Evolutionary conservation across 1,140 invertebrate species (phyloP).

Genomic region (Ooceraea biroi): DNA sequence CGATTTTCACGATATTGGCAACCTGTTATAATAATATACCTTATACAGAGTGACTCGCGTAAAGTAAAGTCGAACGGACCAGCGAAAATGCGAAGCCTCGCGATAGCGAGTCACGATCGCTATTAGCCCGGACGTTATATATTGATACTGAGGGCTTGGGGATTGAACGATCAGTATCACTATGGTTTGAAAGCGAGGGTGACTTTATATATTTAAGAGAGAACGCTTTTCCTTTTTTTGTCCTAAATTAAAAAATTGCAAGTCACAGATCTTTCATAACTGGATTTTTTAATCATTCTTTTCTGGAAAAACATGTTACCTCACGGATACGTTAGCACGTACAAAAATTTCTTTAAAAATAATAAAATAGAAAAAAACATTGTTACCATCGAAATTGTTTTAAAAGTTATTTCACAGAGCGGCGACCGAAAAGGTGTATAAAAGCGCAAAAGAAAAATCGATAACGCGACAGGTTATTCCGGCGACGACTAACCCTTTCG

Average conservation of each 20-base stretch:
- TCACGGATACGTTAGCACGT: neutral
- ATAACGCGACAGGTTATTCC: conserved; percentile 38
- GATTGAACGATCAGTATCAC: conserved; percentile 37
- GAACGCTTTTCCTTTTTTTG: conserved; percentile 2
- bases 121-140: conserved; percentile 43
- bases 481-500: conserved; percentile 41
- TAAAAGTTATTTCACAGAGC: neutral
- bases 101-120: conserved; percentile 41
- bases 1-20: conserved; percentile 70
- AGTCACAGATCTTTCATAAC: neutral
- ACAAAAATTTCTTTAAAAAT: neutral
- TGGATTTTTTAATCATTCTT: neutral
- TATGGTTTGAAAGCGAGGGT: conserved; percentile 24
- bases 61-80: conserved; percentile 20
- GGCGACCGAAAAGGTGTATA: neutral
- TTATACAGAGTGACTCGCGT: conserved; percentile 42
- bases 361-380: neutral
- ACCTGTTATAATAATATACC: conserved; percentile 75
- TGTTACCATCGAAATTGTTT: neutral
- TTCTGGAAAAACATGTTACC: no score
- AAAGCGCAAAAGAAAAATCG: conserved; percentile 38
- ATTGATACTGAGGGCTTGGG: conserved; percentile 5
- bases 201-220: conserved; percentile 28
- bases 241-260: neutral
- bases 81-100: conserved; percentile 26